Evolutionary conservation across 2,113 vertebrate genomes (phyloP), one percentile per base, ranked within the genome.

Genomic region (Myxocyprinus asiaticus): DNA sequence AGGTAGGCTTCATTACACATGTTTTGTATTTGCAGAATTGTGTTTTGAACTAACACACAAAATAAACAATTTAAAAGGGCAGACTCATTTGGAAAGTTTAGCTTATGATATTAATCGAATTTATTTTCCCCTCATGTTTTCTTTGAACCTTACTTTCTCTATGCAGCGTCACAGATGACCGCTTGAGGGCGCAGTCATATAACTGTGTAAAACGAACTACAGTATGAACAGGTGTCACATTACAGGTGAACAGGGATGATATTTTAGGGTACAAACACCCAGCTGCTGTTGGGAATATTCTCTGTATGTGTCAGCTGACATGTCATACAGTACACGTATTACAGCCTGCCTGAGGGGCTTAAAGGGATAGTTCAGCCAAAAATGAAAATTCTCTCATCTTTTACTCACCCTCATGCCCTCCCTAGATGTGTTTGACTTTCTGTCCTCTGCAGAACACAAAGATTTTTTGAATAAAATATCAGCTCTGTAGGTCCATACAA

Each of bases 161-260:
- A 5, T 43, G 14, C 9, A 45, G 43, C 17, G 15, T 45, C 7
- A 4, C 17, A 9, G 47, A 2, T 15, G 8, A 67, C 87, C 91
- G 88, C 87, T 59, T 86, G 89, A 80, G 87, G 90, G 88, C 42
- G 87, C 44, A 33, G 51, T 81, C 76, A 84, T 78, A 79, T 56
- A 50, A 64, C 12, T 15, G 22, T 58, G 22, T 33, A 33, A 33
- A 33, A 33, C 22, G 22, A 33, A 33, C 22, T 33, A 33, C 22
- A 33, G 22, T 33, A 33, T 33, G n/a, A 33, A 3, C 22, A 33
- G 22, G 22, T 33, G 22, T 33, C 22, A 33, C 22, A 33, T 33
- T 33, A 33, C 22, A 33, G 22, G 22, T 33, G 22, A 33, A 33
- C 22, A 33, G 22, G 22, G 22, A 3, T 1, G 22, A 33, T 33